These are phyloP conservation scores for Pelodytes ibericus DNA, from an alignment of 2,797 vertebrate genomes.

Conservation along the genomic window DNA sequence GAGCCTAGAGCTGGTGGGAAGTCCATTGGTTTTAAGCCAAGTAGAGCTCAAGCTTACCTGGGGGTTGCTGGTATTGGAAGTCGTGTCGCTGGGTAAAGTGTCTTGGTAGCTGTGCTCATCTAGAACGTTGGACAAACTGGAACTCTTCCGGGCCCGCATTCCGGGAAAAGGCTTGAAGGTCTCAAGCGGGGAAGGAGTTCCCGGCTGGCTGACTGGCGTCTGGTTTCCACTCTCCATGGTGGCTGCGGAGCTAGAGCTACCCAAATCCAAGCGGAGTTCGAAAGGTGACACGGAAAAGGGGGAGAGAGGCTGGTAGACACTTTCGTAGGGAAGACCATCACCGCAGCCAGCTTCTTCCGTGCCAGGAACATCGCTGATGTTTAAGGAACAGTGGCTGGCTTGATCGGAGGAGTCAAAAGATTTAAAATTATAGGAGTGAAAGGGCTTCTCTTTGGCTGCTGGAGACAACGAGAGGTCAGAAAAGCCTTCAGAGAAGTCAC, in stretches of 20 bases:
- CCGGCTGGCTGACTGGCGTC: conserved; percentile 81
- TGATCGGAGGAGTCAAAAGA: conserved; percentile 83
- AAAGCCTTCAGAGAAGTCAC: conserved; percentile 78
- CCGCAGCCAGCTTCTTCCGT: conserved; percentile 12
- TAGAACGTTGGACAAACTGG: conserved; percentile 94
- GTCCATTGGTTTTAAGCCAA: not conserved
- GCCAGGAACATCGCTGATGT: conserved; percentile 68
- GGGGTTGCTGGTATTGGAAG: conserved; percentile 94
- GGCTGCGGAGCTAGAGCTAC: conserved; percentile 70
- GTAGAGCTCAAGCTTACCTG: conserved; percentile 76
- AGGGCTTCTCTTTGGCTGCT: conserved; percentile 66
- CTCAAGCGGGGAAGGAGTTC: conserved; percentile 89
- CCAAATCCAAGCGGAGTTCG: conserved; percentile 80
- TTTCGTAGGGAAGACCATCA: conserved; percentile 67
- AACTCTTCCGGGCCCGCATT: conserved; percentile 84
- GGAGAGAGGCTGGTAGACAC: conserved; percentile 85
- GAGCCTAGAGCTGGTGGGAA: not conserved
- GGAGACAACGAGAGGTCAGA: conserved; percentile 82
- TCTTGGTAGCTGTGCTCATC: conserved; percentile 90
- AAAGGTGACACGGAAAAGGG: conserved; percentile 84
- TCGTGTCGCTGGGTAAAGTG: conserved; percentile 77
- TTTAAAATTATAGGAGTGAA: conserved; percentile 76
- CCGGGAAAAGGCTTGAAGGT: conserved; percentile 84
- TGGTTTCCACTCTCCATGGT: conserved; percentile 65
- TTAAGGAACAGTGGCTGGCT: conserved; percentile 79